Base-by-base conservation (phyloP, 2,797 vertebrate genomes). In the Pantherophis vulpinus region DNA sequence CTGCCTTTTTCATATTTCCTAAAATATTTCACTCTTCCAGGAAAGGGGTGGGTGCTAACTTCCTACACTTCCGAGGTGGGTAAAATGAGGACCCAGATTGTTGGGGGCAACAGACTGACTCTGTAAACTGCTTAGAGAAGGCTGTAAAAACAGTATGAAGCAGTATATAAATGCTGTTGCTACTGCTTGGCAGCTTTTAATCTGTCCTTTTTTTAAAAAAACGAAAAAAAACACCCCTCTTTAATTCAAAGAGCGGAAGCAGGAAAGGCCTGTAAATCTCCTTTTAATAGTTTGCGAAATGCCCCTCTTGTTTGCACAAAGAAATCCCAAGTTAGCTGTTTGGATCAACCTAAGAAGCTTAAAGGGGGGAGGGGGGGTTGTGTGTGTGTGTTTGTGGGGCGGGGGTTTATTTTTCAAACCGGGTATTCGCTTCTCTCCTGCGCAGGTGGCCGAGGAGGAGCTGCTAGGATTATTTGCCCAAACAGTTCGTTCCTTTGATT, bases 401-500 rank as follows among this genome's bases (percentile, higher is more conserved):
- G 12, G 47, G 47, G 47, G 47, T 1, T n/a, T 66, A 91, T 16
- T 32, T 96, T 93, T 86, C 54, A 90, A 89, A 93, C 95, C 56
- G 91, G 29, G n/a, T 96, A 96, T 95, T 92, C 96, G 89, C 55
- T 66, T 13, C 94, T 13, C 94, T 94, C 27, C 54, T 91, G 23
- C 83, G 74, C 90, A 96, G 93, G 37, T 95, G 32, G 23, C 89
- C 56, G 74, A 93, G 86, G 79, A 95, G 37, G 47, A 96, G 92
- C 66, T 86, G 79, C 93, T 93, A 94, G 91, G 88, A 86, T 94
- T 60, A 91, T 94, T 94, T 94, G 87, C 29, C 11, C 87, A 94
- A 96, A 93, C 25, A 96, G 59, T 60, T 94, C 20, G 60, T 96
- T 95, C 58, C 54, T 10, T 54, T 95, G 9, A 95, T 96, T 94